These are phyloP conservation scores for Allobates femoralis DNA, from an alignment of 2,797 vertebrate genomes.

Conservation along the genomic window DNA sequence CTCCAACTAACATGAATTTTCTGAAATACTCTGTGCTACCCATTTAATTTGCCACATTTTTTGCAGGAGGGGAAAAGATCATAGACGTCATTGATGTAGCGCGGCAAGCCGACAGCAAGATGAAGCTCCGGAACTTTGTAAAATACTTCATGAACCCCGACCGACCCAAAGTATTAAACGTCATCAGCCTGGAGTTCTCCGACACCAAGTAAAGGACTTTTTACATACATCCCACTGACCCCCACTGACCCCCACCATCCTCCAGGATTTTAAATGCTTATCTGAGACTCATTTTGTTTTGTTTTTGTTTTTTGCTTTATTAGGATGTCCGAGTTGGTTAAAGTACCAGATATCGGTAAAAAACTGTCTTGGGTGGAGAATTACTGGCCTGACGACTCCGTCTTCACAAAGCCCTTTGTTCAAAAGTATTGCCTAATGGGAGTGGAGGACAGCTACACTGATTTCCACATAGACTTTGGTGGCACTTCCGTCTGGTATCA, in stretches of 20 bases:
- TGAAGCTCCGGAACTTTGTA: conserved; percentile 94
- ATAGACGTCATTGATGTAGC: conserved; percentile 99
- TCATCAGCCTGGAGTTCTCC: conserved; percentile 99
- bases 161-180: conserved; percentile 96
- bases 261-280: no score
- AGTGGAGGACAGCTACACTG: conserved; percentile 96
- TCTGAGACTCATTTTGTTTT: neutral
- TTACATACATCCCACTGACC: no score
- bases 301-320: conserved; percentile 62
- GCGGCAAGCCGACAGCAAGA: conserved; percentile 98
- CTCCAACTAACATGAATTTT: no score
- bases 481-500: conserved; percentile 99
- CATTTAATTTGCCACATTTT: neutral
- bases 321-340: conserved; percentile 96
- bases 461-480: conserved; percentile 99
- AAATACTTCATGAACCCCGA: conserved; percentile 91
- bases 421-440: conserved; percentile 99
- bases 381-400: conserved; percentile 98
- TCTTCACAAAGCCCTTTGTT: conserved; percentile 98
- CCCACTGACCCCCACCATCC: no score
- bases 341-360: conserved; percentile 94
- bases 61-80: conserved; percentile 91
- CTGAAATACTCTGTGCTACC: neutral
- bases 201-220: conserved; percentile 89
- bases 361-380: conserved; percentile 99